Percentiles rank a stretch among this genome's conserved stretches.
Evolutionary conservation across 2,888 invertebrate genomes (phyloP).

Genomic region (Chydorus sphaericus): DNA sequence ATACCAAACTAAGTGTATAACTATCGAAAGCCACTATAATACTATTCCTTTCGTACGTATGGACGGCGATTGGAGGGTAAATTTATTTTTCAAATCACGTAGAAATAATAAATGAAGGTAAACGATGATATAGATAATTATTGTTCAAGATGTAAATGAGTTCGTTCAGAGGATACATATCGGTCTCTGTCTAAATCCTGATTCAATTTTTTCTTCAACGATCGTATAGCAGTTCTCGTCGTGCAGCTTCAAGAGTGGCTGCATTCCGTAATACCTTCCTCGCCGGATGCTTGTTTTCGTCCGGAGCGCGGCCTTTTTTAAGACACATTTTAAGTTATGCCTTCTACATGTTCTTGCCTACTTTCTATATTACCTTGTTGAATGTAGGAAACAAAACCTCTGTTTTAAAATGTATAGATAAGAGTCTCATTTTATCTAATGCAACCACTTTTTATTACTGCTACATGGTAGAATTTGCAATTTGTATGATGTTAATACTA

Average conservation of each 20-base stretch:
- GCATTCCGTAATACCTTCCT: background rate
- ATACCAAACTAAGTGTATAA: no score
- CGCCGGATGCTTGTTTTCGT: background rate
- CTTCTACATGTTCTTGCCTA: slow-evolving; percentile 1
- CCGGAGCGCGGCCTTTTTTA: background rate
- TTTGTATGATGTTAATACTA: no score
- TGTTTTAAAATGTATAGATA: no score
- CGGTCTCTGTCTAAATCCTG: background rate
- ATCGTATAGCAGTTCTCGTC: no score
- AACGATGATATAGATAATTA: background rate
- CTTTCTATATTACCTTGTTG: background rate
- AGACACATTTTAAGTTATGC: slow-evolving; percentile 6
- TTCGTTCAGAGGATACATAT: background rate
- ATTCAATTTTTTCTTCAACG: background rate
- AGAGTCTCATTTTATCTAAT: no score
- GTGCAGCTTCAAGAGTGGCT: background rate
- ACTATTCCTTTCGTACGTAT: no score
- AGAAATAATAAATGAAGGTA: no score
- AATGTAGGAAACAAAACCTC: no score
- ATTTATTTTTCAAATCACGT: no score
- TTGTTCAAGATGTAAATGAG: background rate
- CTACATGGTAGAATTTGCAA: no score
- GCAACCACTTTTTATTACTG: no score
- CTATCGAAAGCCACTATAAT: no score
- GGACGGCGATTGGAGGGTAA: background rate